These are phyloP conservation scores for Agrotis ipsilon DNA, from an alignment of 2,888 invertebrate species.

Conservation along the genomic window DNA sequence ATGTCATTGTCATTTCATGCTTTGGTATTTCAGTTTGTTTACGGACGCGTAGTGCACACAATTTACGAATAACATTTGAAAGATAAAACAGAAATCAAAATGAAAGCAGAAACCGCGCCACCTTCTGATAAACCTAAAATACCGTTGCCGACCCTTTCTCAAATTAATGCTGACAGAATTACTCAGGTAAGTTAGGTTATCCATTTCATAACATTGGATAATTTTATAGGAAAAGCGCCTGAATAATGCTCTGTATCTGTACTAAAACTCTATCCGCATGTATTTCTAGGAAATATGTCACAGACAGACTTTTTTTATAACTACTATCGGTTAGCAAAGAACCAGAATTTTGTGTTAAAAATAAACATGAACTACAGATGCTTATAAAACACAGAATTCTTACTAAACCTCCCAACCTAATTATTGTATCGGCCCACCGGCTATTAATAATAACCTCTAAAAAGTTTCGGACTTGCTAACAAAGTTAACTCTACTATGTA, in stretches of 20 bases:
- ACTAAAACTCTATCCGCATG: background rate
- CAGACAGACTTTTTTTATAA: background rate
- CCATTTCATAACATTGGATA: conserved; percentile 67
- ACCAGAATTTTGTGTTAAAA: background rate
- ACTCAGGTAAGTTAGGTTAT: conserved; percentile 93
- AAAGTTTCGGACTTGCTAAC: background rate
- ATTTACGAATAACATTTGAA: conserved; percentile 36
- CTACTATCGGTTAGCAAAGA: background rate
- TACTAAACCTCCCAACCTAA: background rate
- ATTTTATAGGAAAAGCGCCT: conserved; percentile 28
- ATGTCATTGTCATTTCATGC: too few relatives aligned
- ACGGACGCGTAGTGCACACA: conserved; percentile 22
- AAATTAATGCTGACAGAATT: conserved; percentile 97
- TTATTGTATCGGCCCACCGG: background rate
- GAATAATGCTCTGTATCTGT: conserved; percentile 5
- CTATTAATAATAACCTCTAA: background rate
- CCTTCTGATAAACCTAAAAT: conserved; percentile 87
- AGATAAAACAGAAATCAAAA: conserved; percentile 62
- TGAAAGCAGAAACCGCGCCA: conserved; percentile 80
- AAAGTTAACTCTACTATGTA: background rate
- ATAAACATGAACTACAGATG: background rate
- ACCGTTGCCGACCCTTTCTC: conserved; percentile 95
- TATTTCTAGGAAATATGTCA: background rate
- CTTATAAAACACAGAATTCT: background rate
- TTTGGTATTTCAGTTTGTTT: conserved; percentile 34